Evolutionary conservation across 2,888 invertebrate genomes (phyloP).

Genomic region (Atherix ibis): DNA sequence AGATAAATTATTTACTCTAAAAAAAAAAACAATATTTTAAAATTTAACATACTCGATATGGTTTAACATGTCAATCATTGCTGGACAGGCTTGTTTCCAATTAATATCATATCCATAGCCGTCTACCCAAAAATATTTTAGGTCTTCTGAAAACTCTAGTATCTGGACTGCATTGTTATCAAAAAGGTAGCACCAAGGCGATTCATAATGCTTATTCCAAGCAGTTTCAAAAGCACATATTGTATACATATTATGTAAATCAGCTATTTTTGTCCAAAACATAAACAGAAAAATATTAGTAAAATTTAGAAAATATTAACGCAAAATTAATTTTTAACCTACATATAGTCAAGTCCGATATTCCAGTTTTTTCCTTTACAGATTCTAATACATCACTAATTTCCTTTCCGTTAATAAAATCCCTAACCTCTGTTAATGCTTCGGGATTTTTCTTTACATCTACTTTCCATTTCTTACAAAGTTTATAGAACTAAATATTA

Average conservation of each 20-base stretch:
- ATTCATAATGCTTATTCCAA: slow-evolving; percentile 45
- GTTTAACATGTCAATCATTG: slow-evolving; percentile 52
- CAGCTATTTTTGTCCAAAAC: no score
- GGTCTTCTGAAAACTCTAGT: slow-evolving; percentile 59
- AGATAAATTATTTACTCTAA: neutral
- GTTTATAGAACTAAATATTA: slow-evolving; percentile 60
- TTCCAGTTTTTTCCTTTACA: slow-evolving; percentile 40
- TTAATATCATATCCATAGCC: slow-evolving; percentile 64
- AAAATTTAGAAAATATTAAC: no score
- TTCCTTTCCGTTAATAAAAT: slow-evolving; percentile 38
- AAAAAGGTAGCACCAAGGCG: slow-evolving; percentile 70
- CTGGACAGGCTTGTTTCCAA: slow-evolving; percentile 57
- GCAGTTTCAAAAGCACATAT: slow-evolving; percentile 71
- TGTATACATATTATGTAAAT: slow-evolving; percentile 48
- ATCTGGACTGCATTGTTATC: slow-evolving; percentile 41
- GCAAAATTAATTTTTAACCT: no score
- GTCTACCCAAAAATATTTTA: slow-evolving; percentile 68
- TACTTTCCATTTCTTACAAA: slow-evolving; percentile 51
- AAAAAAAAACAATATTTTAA: neutral
- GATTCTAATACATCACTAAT: slow-evolving; percentile 37
- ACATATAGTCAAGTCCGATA: slow-evolving; percentile 38
- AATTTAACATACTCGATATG: slow-evolving; percentile 38
- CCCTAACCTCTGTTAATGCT: slow-evolving; percentile 39
- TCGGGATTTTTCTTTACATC: slow-evolving; percentile 52
- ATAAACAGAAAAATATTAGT: slow-evolving; percentile 2